Base-by-base conservation (phyloP, 2,113 vertebrate genomes). In the Scatophagus argus region DNA sequence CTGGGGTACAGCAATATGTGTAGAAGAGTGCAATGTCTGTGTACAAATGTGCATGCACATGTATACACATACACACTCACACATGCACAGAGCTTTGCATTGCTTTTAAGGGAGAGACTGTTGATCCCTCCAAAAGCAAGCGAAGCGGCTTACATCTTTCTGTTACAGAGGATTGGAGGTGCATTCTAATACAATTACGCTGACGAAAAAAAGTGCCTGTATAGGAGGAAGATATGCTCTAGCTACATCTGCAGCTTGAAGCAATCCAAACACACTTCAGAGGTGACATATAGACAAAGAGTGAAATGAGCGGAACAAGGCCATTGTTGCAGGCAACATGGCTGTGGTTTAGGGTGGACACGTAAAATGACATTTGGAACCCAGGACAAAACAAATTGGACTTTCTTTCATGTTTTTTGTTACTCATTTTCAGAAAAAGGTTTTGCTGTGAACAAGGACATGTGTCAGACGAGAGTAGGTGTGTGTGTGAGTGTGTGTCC, bases 181-280 rank as follows among this genome's bases (percentile, higher is more conserved):
- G 88, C 85, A 92, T 91, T 89, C 87, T 92, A 92, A 93, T 93
- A 92, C 84, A 92, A 93, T 94, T 90, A 93, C 79, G 74, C 89
- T 88, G 88, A 93, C 54, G 58, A 21, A 62, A 62, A 79, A 88
- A 89, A 84, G 64, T 90, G 83, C 67, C 75, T 77, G 78, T 74
- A 87, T 56, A 61, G 76, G 56, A 77, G 67, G 69, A 73, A 79
- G 88, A 83, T 83, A 75, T 73, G 78, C 51, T 62, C 77, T 21
- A 12, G 74, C 74, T 81, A 82, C 81, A 85, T 87, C 54, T 67
- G 81, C 79, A 66, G 69, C 74, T 83, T 14, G 47, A 83, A 68
- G 76, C 81, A 11, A 71, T 76, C 71, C 67, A 72, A 86, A 86
- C 29, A 38, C 76, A 73, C 81, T 78, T 76, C 74, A 65, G 43